Base-by-base conservation (phyloP, 2,113 vertebrate species). In the Indri indri region DNA sequence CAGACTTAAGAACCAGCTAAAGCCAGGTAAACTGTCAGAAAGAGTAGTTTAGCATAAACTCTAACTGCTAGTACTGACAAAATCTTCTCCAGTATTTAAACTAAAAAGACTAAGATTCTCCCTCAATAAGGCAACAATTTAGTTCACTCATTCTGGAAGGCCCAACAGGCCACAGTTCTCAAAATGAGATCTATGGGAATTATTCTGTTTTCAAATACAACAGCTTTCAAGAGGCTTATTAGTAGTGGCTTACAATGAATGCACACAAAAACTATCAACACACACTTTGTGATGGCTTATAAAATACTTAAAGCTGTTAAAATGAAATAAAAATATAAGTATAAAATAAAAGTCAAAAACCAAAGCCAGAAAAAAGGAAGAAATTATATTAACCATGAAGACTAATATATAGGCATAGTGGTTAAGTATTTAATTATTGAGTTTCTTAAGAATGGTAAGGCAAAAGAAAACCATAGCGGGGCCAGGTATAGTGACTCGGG, bases 251-350 rank as follows among this genome's bases (percentile, higher is more conserved):
- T 86, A 79, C 10, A 71, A 54, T 11, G 13, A 87, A 90, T 79
- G 11, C 76, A 80, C 5, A 88, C 34, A 65, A 94, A 93, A 50
- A 30, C 52, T 95, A 90, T 34, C 80, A 87, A 83, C 91, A 92
- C 17, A 81, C 11, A 17, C 18, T 94, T 74, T 74, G 50, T 68
- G 47, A 25, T 68, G 7, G 34, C 65, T 91, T 96, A 59, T 61
- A 73, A 94, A 96, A 96, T 74, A 95, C 45, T 71, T 91, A 84
- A 52, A 27, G 16, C 13, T 80, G 30, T 87, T 80, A 83, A 87
- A 84, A 54, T 61, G 63, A 79, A 84, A 82, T 73, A 88, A 82
- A 93, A 74, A 45, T 50, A 34, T 30, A 37, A 90, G 4, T 81
- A 81, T 59, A 82, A 68, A 66, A 61, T 65, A 70, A 92, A 91